Percentiles rank a stretch among this genome's conserved stretches.
Evolutionary conservation across 2,888 invertebrate species (phyloP).

Genomic region (Drosophila testacea): DNA sequence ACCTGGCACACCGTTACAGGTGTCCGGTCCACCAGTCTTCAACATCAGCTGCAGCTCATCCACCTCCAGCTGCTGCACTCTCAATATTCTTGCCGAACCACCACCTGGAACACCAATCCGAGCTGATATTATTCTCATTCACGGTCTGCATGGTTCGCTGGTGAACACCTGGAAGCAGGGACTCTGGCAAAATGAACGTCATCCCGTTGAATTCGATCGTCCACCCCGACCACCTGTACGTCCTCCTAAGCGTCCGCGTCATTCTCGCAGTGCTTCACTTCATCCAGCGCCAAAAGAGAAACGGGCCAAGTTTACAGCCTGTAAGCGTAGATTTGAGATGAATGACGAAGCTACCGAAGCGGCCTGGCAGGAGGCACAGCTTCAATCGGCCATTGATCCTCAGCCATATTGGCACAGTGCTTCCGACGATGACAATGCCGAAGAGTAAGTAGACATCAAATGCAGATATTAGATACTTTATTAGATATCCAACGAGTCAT

Average conservation of each 20-base stretch:
- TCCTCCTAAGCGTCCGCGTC: conserved; percentile 83
- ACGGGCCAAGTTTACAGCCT: conserved; percentile 73
- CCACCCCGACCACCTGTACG: conserved; percentile 84
- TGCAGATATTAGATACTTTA: too few species aligned
- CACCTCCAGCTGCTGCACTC: conserved; percentile 81
- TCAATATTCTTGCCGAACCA: conserved; percentile 83
- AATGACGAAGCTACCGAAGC: conserved; percentile 23
- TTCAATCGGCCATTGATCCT: conserved; percentile 29
- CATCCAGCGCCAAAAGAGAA: conserved; percentile 82
- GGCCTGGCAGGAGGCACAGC: conserved; percentile 40
- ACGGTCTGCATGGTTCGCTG: conserved; percentile 89
- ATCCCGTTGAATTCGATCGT: conserved; percentile 83
- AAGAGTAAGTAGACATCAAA: conserved; percentile 45
- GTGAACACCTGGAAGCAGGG: conserved; percentile 94
- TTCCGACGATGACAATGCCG: conserved; percentile 57
- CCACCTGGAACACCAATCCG: conserved; percentile 82
- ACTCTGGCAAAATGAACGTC: conserved; percentile 87
- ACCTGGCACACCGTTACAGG: conserved; percentile 38
- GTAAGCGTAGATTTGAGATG: conserved; percentile 38
- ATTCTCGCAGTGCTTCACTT: conserved; percentile 79
- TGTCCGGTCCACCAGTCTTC: conserved; percentile 38
- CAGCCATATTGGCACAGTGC: conserved; percentile 28
- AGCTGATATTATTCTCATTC: conserved; percentile 93
- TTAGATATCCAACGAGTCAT: neutral
- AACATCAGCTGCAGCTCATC: conserved; percentile 30